phyloP scores from a whole-genome alignment of 2,888 invertebrate species.

The Parelbella ahira region DNA sequence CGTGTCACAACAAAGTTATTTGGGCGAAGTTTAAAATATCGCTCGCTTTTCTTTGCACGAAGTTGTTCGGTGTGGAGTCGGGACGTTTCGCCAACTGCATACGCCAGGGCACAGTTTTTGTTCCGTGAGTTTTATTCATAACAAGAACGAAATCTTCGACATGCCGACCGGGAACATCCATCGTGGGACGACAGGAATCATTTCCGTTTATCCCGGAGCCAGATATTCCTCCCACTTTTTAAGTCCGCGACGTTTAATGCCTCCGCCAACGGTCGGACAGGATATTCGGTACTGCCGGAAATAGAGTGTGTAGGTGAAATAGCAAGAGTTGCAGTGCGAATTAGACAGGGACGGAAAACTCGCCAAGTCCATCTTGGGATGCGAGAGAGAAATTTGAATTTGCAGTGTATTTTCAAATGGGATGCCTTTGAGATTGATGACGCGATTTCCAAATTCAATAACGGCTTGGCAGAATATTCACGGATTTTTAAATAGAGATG shows the following conservation, averaged over 20 bases:
- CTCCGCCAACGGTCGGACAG: conserved; percentile 49
- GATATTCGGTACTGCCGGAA: conserved; percentile 67
- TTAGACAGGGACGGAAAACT: conserved; percentile 38
- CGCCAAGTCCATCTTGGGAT: conserved; percentile 13
- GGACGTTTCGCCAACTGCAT: conserved; percentile 15
- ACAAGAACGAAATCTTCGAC: conserved; percentile 25
- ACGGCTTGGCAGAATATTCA: neutral
- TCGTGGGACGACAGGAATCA: conserved; percentile 62
- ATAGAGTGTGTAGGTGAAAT: conserved; percentile 69
- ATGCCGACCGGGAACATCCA: conserved; percentile 22
- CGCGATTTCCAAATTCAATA: conserved; percentile 23
- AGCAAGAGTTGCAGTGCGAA: conserved; percentile 35
- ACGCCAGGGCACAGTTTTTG: conserved; percentile 17
- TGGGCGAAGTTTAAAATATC: conserved; percentile 16
- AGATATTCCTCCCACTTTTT: conserved; percentile 74
- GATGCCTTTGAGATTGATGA: conserved; percentile 20
- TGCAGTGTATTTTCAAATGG: conserved; percentile 24
- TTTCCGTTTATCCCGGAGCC: conserved; percentile 64
- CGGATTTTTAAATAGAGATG: too few species aligned
- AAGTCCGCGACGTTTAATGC: conserved; percentile 60
- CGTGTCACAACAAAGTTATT: conserved; percentile 15
- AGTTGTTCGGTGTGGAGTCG: conserved; percentile 12
- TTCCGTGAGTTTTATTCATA: conserved; percentile 21
- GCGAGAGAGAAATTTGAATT: conserved; percentile 24
- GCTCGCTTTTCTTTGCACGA: conserved; percentile 18